Evolutionary conservation across 2,888 invertebrate species (phyloP), one percentile per base, ranked within the genome.

Genomic region (Spisula subtruncata): DNA sequence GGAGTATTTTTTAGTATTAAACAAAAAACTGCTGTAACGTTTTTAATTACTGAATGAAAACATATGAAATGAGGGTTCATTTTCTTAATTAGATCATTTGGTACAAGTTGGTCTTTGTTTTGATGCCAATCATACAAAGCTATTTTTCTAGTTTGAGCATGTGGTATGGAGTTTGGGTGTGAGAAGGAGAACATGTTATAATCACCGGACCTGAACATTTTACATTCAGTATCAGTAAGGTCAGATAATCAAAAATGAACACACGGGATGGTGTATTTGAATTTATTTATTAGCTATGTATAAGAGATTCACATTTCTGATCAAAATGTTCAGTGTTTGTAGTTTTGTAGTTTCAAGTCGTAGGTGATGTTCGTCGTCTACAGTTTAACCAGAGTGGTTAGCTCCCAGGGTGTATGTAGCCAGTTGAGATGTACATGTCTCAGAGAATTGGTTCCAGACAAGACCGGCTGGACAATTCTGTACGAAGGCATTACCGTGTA

Each of bases 381-480:
- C 12, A 6, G 6, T 25, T 66, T 25, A 60, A 66, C 60, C 60
- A 25, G 60, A 66, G 5, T 66, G 60, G 60, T 66, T 66, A 51
- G 14, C 81, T 41, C 46, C 84, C 6, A 88, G 46, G 32, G 83
- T 88, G 56, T 83, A 60, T 29, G 85, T 60, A 29, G 91, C 71
- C n/a, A 87, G 35, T 35, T 85, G 87, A 20, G 91, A 93, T 12
- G 90, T 89, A 85, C 94, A 94, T 6, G 91, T 92, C 79, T 92
- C 92, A 20, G 80, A 83, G 87, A 88, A 93, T 84, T 94, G 92
- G 89, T 94, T 94, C 94, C 94, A 94, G 12, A 93, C 93, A 1
- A 93, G 92, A n/a, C 93, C 93, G 16, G 92, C 89, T 10, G 94
- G 93, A 81, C 94, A 94, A 35, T 85, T 60, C 81, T 93, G 89